Base-by-base conservation (phyloP, 2,888 invertebrate genomes). In the Leptogaster cylindrica region DNA sequence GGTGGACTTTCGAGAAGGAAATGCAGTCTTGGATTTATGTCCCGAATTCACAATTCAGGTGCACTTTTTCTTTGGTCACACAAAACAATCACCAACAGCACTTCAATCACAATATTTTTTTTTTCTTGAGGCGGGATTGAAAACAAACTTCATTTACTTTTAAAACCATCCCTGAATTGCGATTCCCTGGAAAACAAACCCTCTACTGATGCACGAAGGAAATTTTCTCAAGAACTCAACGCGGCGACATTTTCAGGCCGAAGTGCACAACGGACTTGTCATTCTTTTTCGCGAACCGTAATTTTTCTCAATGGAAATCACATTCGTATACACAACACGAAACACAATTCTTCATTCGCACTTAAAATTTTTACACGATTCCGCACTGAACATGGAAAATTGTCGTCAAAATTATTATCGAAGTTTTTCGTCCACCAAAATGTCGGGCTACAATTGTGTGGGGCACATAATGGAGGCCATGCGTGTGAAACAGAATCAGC, bases 391-490 rank as follows among this genome's bases (percentile, higher is more conserved):
- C 28, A 36, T 8, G 36, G n/a, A 44, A 36, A 44, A 44, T 61
- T 61, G 31, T 44, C 61, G 44, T 16, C 14, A 61, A 61, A 61
- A 61, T 61, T 61, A 33, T 8, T 61, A 44, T 44, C 44, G 14
- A 58, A 41, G 27, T 61, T 61, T 44, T 44, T 61, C 61, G 61
- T 61, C 61, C 61, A 44, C 61, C 61, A 61, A 61, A 61, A 61
- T 61, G 61, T 61, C 61, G 61, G 61, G 41, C 61, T 61, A 61
- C 61, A 44, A 44, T n/a, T 61, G 61, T 61, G 41, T 58, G 25
- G 18, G 41, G 58, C 12, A 10, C 55, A 36, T 20, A 36, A 55
- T 18, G 55, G 18, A 18, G 55, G 55, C 55, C 55, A 55, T 33
- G n/a, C 33, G 16, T 55, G 10, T 55, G 36, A 33, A 55, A 55